A percentile compares a stretch with the other conserved stretches of the same genome.
Conservation (phyloP, 2,797 vertebrate species). For the Clarias platycephalus region DNA sequence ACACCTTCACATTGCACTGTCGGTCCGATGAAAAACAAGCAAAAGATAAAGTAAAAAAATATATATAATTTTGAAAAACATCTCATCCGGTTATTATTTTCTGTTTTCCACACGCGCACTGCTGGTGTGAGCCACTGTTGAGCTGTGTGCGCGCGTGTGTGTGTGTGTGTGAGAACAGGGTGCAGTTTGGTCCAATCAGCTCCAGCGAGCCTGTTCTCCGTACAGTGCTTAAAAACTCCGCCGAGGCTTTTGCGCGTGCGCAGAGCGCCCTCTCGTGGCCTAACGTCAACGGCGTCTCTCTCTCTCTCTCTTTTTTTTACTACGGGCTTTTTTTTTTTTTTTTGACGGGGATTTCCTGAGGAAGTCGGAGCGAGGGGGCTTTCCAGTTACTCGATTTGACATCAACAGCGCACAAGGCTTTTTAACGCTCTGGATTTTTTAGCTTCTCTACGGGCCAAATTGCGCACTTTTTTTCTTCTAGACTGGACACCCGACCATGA, state of each 20-base stretch:
- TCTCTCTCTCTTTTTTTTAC: conserved; percentile 25
- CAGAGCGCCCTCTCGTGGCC: conserved; percentile 56
- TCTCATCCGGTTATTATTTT: not conserved
- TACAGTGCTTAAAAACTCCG: not conserved
- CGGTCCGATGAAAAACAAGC: not conserved
- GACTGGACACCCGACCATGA: conserved; percentile 45
- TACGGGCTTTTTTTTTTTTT: conserved; percentile 52
- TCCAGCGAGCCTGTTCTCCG: too few species aligned
- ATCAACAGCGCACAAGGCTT: conserved; percentile 53
- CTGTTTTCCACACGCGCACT: not conserved
- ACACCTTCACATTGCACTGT: too few species aligned
- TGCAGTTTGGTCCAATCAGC: not conserved
- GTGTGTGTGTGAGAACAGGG: too few species aligned
- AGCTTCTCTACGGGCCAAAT: conserved; percentile 34
- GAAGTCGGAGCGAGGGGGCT: conserved; percentile 78
- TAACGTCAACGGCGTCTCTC: conserved; percentile 32
- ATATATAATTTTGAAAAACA: not conserved
- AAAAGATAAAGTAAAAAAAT: not conserved
- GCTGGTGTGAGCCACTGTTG: too few species aligned
- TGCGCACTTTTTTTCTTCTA: conserved; percentile 24
- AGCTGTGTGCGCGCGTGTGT: too few species aligned
- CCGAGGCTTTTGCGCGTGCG: not conserved
- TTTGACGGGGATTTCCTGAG: conserved; percentile 82
- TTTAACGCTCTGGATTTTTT: conserved; percentile 43
- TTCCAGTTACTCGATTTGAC: conserved; percentile 68